These are phyloP conservation scores for Gallinago jamesoni DNA, from an alignment of 2,113 vertebrate species.

Conservation along the genomic window DNA sequence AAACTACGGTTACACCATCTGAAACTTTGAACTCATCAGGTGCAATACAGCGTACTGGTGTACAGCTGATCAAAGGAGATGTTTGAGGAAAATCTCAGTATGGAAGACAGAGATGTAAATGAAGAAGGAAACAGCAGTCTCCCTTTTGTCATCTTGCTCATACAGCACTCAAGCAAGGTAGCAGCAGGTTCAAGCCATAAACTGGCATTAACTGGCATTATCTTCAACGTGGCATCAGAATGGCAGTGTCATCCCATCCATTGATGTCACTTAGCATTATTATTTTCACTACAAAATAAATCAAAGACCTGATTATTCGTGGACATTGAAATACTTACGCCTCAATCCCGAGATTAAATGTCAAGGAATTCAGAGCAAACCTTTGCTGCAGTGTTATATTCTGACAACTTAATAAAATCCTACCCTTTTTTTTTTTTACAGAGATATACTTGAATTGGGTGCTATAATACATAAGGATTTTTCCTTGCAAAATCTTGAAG, in stretches of 20 bases:
- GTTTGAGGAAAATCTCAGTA: not conserved
- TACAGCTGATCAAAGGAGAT: not conserved
- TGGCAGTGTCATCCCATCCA: not conserved
- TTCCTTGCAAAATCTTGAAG: not conserved
- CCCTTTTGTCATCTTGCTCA: not conserved
- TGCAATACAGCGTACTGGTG: not conserved
- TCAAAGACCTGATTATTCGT: not conserved
- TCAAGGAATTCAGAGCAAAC: not conserved
- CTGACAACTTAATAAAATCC: not conserved
- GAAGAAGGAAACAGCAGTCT: not conserved
- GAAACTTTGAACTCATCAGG: not conserved
- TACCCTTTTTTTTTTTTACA: not conserved
- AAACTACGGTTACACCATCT: not conserved
- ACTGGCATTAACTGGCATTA: not conserved
- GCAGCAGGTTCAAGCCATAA: not conserved
- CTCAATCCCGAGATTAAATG: not conserved
- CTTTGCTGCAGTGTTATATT: not conserved
- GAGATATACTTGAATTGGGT: not conserved
- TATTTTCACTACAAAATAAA: not conserved
- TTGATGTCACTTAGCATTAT: not conserved
- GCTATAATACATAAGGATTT: not conserved
- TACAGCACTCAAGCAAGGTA: not conserved
- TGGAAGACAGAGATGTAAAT: not conserved
- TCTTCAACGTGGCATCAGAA: not conserved
- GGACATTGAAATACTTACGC: not conserved